Conservation (phyloP, 2,888 invertebrate genomes). For the Tetropium fuscum region DNA sequence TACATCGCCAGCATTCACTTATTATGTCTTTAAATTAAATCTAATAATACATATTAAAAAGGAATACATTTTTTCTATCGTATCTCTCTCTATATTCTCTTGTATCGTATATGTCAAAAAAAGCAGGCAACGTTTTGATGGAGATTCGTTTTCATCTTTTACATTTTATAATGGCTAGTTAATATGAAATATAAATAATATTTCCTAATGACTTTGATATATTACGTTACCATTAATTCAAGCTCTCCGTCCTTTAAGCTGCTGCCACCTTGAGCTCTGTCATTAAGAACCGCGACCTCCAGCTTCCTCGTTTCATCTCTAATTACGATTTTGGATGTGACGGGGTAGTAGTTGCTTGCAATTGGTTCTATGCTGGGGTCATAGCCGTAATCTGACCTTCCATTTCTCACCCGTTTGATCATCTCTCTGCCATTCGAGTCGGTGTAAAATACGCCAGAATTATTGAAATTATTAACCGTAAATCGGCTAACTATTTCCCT, state of each 20-base stretch:
- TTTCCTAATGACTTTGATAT: no score
- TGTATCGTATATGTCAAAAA: no score
- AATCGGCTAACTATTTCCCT: slow-evolving; percentile 79
- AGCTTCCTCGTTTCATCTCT: slow-evolving; percentile 64
- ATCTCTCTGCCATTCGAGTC: slow-evolving; percentile 84
- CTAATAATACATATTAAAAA: no score
- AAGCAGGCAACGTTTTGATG: no score
- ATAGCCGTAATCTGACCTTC: slow-evolving; percentile 63
- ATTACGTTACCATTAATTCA: slow-evolving; percentile 81
- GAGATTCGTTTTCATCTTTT: no score
- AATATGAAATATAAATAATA: no score
- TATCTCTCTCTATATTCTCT: no score
- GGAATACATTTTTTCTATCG: no score
- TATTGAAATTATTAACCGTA: slow-evolving; percentile 53
- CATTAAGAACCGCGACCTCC: slow-evolving; percentile 70
- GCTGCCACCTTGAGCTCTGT: slow-evolving; percentile 72
- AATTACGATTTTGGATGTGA: slow-evolving; percentile 75
- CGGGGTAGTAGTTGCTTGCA: slow-evolving; percentile 80
- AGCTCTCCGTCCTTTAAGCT: slow-evolving; percentile 70
- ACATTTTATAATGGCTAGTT: no score
- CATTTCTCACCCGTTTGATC: slow-evolving; percentile 71
- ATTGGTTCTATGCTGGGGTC: slow-evolving; percentile 66
- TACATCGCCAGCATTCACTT: no score
- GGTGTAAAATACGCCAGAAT: slow-evolving; percentile 72
- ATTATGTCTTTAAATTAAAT: no score